phyloP scores from a whole-genome alignment of 2,113 vertebrate genomes.

The Alexandromys fortis region DNA sequence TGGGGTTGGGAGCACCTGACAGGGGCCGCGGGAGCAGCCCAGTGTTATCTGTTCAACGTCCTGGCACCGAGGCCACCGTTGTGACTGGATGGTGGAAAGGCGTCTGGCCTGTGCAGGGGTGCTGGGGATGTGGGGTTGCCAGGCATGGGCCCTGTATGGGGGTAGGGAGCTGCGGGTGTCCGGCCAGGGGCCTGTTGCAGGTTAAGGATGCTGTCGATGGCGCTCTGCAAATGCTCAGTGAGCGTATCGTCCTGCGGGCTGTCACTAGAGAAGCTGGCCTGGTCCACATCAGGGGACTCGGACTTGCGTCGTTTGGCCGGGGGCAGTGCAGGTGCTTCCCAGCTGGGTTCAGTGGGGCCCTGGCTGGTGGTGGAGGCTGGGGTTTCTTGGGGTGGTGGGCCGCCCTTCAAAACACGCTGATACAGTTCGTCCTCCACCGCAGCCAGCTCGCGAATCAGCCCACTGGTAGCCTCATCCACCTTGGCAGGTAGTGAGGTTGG shows the following conservation, averaged over 20 bases:
- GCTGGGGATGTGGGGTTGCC: conserved; percentile 87
- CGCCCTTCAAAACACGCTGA: conserved; percentile 86
- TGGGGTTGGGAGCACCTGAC: background rate
- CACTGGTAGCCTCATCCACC: conserved; percentile 78
- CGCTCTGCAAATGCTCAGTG: conserved; percentile 95
- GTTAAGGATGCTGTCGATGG: conserved; percentile 98
- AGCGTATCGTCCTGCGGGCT: conserved; percentile 94
- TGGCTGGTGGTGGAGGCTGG: background rate
- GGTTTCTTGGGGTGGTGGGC: conserved; percentile 14
- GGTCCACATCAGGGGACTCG: conserved; percentile 94
- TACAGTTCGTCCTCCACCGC: conserved; percentile 91
- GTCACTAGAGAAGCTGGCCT: conserved; percentile 96
- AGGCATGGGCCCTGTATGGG: conserved; percentile 78
- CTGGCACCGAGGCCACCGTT: conserved; percentile 93
- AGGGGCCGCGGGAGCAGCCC: conserved; percentile 31
- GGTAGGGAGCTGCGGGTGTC: conserved; percentile 71
- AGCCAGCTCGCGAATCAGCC: conserved; percentile 88
- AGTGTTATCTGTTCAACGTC: conserved; percentile 97
- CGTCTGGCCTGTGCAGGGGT: conserved; percentile 87
- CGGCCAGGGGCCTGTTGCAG: conserved; percentile 89
- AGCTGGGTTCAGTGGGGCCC: conserved; percentile 20
- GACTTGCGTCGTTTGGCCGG: conserved; percentile 92
- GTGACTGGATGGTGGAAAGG: conserved; percentile 88
- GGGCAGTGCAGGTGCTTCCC: conserved; percentile 84
- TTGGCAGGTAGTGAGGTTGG: background rate